Percentiles rank a stretch among this genome's conserved stretches.
Conservation (phyloP, 2,888 invertebrate species). For the Cecidostiba fungosa region DNA sequence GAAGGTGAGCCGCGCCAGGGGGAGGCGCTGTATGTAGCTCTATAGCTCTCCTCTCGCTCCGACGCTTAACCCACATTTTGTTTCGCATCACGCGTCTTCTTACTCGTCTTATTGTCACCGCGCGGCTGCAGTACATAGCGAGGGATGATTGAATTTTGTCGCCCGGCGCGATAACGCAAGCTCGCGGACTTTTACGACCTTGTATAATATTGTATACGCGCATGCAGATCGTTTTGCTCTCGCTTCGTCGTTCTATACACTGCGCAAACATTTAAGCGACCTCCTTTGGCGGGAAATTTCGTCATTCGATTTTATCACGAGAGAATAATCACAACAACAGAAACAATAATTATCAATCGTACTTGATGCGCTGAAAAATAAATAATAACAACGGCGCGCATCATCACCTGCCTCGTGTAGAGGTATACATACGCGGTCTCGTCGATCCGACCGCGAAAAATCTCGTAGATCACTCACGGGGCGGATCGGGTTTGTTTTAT, state of each 20-base stretch:
- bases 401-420: constrained; percentile 1
- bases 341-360: background rate
- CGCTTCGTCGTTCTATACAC: no score
- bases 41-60: background rate
- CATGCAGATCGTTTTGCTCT: background rate
- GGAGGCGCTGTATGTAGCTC: background rate
- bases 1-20: background rate
- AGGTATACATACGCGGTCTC: no score
- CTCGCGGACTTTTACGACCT: no score
- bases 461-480: constrained; percentile 3
- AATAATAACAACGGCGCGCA: background rate
- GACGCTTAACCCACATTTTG: background rate
- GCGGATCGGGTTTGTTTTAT: constrained; percentile 49
- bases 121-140: background rate
- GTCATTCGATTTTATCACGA: no score
- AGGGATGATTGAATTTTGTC: background rate
- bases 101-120: background rate
- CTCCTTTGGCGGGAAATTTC: no score
- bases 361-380: background rate
- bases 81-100: background rate
- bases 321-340: background rate
- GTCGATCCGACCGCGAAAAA: background rate
- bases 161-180: background rate
- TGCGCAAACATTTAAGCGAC: no score
- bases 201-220: no score